phyloP scores from a whole-genome alignment of 2,888 invertebrate genomes.

The Rotaria sp. region DNA sequence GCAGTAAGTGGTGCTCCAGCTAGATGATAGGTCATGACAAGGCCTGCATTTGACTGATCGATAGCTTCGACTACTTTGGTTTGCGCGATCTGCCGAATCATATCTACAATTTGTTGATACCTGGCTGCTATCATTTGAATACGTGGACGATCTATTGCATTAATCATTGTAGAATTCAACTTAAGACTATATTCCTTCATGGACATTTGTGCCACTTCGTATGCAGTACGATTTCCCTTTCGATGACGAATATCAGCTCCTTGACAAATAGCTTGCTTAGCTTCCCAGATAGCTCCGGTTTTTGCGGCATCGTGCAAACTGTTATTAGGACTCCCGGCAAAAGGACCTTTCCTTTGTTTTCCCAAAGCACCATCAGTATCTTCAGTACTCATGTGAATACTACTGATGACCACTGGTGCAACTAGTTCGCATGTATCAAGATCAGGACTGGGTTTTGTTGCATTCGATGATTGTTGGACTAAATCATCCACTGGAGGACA shows the following conservation, averaged over 20 bases:
- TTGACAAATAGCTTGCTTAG: background rate
- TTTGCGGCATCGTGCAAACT: background rate
- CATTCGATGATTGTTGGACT: background rate
- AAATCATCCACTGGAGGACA: background rate
- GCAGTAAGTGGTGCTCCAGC: background rate
- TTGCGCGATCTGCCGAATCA: background rate
- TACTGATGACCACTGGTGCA: background rate
- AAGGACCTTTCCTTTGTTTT: background rate
- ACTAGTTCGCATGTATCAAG: background rate
- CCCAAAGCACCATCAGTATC: background rate
- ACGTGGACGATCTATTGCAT: no score
- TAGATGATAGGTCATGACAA: background rate
- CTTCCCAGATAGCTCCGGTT: background rate
- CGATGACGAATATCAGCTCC: constrained; percentile 20
- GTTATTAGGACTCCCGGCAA: background rate
- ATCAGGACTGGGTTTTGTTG: background rate
- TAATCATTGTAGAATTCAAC: no score
- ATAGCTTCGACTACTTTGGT: background rate
- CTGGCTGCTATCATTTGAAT: no score
- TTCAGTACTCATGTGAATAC: background rate
- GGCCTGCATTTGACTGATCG: background rate
- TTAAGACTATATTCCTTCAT: no score
- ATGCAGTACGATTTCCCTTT: background rate
- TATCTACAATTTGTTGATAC: background rate
- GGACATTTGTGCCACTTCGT: background rate